phyloP scores from a whole-genome alignment of 1,140 invertebrate species.

The Drosophila willistoni region DNA sequence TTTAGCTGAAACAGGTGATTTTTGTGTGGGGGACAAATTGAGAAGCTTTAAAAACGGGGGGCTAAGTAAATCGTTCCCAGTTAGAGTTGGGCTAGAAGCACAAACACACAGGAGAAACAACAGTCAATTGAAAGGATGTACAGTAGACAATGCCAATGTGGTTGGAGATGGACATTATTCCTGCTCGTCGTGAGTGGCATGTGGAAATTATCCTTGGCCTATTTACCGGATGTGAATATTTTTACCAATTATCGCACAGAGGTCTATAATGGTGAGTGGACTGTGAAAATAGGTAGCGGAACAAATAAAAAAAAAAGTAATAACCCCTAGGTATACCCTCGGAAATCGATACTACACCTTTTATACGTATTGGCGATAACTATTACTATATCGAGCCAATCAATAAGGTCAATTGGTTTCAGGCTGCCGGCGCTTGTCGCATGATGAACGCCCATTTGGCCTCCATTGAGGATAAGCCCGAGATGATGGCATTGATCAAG shows the following conservation, averaged over 20 bases:
- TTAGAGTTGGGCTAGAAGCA: background rate
- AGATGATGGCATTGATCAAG: slow-evolving; percentile 68
- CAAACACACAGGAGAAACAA: background rate
- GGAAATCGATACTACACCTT: slow-evolving; percentile 66
- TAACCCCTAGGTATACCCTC: slow-evolving; percentile 50
- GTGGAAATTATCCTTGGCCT: slow-evolving; percentile 21
- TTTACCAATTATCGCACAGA: slow-evolving; percentile 71
- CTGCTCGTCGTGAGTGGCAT: slow-evolving; percentile 37
- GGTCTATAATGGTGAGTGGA: slow-evolving; percentile 60
- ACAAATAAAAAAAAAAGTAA: background rate
- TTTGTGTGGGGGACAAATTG: background rate
- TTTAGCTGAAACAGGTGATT: slow-evolving; percentile 2
- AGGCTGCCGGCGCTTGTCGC: slow-evolving; percentile 66
- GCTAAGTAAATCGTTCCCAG: background rate
- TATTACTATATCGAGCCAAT: slow-evolving; percentile 69
- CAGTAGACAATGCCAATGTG: background rate
- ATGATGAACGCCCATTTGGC: slow-evolving; percentile 72
- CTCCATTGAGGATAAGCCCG: slow-evolving; percentile 64
- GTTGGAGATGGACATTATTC: slow-evolving; percentile 18
- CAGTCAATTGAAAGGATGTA: background rate
- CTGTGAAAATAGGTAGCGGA: background rate
- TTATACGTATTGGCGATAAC: slow-evolving; percentile 64
- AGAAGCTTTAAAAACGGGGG: background rate
- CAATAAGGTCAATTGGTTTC: slow-evolving; percentile 71
- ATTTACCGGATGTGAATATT: slow-evolving; percentile 66